Base-by-base conservation (phyloP, 2,888 invertebrate species). In the Aporophyla lueneburgensis region DNA sequence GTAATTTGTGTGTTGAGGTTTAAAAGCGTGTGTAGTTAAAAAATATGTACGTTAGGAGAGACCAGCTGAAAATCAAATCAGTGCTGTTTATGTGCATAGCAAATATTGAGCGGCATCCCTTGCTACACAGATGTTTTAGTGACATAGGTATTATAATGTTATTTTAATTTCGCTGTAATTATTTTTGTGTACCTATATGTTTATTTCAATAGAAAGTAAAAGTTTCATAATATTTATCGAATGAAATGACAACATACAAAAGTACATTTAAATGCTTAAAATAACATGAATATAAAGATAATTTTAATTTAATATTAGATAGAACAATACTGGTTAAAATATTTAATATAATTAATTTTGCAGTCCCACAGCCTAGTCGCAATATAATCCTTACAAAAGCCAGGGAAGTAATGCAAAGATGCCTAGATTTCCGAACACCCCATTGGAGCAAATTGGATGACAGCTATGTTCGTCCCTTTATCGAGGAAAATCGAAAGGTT, bases 401-500 rank as follows among this genome's bases (percentile, higher is more conserved):
- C 14, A 33, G 27, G 16, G 21, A 43, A 58, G n/a, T 51, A 71
- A 56, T 56, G n/a, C 49, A 58, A 2, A 33, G 63, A 58, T 63
- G 62, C 54, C 63, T 58, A 46, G 80, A 77, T 71, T 63, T 63
- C 72, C 43, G 24, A 71, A 40, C 73, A 53, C 24, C 7, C 63
- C 24, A 59, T 53, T 53, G 63, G 14, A 53, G 43, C 14, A 72
- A 78, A 80, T 80, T 80, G 33, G 63, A 78, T 72, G 58, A 65
- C 46, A 59, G 46, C 63, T 49, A 53, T 65, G 43, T 72, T 43
- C 58, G 46, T 53, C 24, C 53, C n/a, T 65, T 46, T 65, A n/a
- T 59, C 63, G 53, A 78, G 40, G 46, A 78, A 78, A 80, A 78
- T 53, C 53, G 73, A 54, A 65, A 80, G 33, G 73, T 63, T 63